Conservation (phyloP, 2,888 invertebrate species). For the Allolobophora icterica region DNA sequence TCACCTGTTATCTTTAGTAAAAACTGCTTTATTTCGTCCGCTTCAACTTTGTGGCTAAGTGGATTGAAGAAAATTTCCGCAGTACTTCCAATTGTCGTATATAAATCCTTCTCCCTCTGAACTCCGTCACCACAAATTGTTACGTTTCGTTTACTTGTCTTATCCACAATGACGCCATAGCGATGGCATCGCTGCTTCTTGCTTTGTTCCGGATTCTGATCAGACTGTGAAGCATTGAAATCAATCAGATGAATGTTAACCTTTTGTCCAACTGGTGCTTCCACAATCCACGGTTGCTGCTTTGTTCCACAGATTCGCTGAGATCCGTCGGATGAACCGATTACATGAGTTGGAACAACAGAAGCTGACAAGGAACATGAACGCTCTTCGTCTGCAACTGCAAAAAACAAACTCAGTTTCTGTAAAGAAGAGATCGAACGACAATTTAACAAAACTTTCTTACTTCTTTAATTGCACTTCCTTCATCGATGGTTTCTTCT, state of each 20-base stretch:
- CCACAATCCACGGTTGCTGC: background rate
- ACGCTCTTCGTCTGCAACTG: constrained; percentile 27
- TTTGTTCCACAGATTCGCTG: background rate
- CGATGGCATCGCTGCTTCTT: background rate
- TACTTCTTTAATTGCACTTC: background rate
- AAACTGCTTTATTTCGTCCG: background rate
- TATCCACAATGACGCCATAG: background rate
- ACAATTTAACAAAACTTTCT: background rate
- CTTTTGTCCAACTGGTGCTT: constrained; percentile 11
- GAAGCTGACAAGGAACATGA: constrained; percentile 14
- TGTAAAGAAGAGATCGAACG: background rate
- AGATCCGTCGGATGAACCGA: background rate
- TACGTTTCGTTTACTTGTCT: background rate
- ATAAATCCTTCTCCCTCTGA: background rate
- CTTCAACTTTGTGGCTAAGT: background rate
- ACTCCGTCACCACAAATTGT: background rate
- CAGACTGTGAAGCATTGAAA: constrained; percentile 2
- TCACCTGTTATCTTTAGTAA: background rate
- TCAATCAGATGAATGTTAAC: background rate
- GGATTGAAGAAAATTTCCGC: background rate
- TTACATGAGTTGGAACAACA: background rate
- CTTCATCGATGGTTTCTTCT: too few relatives aligned
- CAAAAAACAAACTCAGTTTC: background rate
- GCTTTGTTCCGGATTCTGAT: background rate
- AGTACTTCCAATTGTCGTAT: background rate